Base-by-base conservation (phyloP, 1,140 invertebrate genomes). In the Aporrectodea caliginosa region DNA sequence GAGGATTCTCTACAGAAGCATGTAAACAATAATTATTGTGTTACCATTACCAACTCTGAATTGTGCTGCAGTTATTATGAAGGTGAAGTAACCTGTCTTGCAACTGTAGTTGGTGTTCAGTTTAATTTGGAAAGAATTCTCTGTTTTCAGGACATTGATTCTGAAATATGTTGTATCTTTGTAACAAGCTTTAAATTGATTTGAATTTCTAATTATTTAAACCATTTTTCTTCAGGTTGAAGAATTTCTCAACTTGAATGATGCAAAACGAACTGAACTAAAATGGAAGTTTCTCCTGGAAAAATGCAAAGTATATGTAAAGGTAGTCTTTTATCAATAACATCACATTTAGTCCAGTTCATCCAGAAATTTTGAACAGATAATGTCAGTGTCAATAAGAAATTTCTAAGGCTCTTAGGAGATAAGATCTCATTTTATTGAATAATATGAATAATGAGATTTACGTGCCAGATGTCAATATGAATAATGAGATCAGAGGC, bases 251-350 rank as follows among this genome's bases (percentile, higher is more conserved):
- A 16, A 14, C 73, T 35, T 34, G 33, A 35, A 75, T 75, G 73
- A 75, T 33, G 32, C 33, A 22, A 33, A 75, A 35, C 30, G 43
- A 35, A 75, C 73, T 27, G 43, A 35, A 16, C 73, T 75, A 2
- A 75, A 75, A n/a, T 75, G 73, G 73, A 75, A 35, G 73, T 75
- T 75, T 35, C 43, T 75, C 27, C 73, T 75, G 73, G 73, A 75
- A 35, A 75, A 33, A 34, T 75, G 73, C 43, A 75, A 75, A n/a
- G 43, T 75, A n/a, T 75, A 75, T 35, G 43, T 75, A 27, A 75
- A 75, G 35, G 73, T 75, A 75, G n/a, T n/a, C n/a, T n/a, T n/a
- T n/a, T n/a, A n/a, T n/a, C n/a, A 58, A 58, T 58, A 12, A 6
- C 43, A 58, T 58, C 22, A 58, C 43, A 12, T 58, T 22, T 12